Evolutionary conservation across 2,797 vertebrate genomes (phyloP).

Genomic region (Okamejei kenojei): DNA sequence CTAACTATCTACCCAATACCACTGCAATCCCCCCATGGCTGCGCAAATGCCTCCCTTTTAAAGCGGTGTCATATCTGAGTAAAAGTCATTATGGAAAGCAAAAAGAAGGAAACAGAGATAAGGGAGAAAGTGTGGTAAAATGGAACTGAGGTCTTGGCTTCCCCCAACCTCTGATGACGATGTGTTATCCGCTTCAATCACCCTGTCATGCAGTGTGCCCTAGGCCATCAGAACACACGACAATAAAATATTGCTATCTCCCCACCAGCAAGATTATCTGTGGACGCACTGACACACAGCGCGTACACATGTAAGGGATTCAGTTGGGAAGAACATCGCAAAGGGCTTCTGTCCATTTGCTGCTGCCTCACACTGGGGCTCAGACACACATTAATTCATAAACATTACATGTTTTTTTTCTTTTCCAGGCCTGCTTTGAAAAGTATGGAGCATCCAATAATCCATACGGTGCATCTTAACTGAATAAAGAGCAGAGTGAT

Average conservation of each 20-base stretch:
- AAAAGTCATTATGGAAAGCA: no score
- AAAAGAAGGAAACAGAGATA: no score
- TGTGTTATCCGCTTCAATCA: not conserved
- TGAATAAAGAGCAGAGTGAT: not conserved
- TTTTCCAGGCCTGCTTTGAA: not conserved
- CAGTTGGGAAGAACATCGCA: not conserved
- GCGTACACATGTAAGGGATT: not conserved
- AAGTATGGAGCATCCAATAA: not conserved
- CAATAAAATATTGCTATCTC: not conserved
- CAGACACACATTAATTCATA: not conserved
- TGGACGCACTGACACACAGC: not conserved
- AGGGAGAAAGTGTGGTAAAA: not conserved
- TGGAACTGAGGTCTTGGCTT: not conserved
- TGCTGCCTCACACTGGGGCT: not conserved
- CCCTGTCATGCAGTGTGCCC: not conserved
- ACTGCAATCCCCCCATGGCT: not conserved
- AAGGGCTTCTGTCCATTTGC: not conserved
- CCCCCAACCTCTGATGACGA: not conserved
- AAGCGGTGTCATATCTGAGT: no score
- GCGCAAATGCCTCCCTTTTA: not conserved
- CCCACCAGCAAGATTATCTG: not conserved
- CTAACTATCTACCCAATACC: not conserved
- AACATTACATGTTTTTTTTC: not conserved
- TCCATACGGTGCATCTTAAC: slow-evolving; percentile 5
- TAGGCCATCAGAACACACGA: not conserved